Base-by-base conservation (phyloP, 2,888 invertebrate genomes). In the Sarcophaga subvicina region DNA sequence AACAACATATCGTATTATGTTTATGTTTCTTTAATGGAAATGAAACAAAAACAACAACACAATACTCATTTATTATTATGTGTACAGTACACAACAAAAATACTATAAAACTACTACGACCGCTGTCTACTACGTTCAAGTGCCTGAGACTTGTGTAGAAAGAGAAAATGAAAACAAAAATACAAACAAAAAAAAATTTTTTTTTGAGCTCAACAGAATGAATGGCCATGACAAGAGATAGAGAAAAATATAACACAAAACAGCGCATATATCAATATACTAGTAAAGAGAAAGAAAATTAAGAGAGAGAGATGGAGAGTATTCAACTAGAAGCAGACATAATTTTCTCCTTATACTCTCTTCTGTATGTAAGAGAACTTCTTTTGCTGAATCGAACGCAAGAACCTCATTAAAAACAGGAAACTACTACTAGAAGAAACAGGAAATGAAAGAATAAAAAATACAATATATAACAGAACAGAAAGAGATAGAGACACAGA, bases 71-170 rank as follows among this genome's bases (percentile, higher is more conserved):
- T 76, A 37, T 80, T 83, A 77, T 83, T 66, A 47, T 84, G 86
- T 88, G 89, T 89, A 89, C 89, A 86, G 86, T 85, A 88, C 88
- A 88, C 88, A 88, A 88, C 88, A 88, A 88, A 85, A 88, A 88
- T 88, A 89, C 88, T 88, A 89, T 75, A 85, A 84, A 80, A 88
- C 83, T 83, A 85, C 86, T 86, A 85, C 75, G 77, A 80, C 25
- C 8, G 63, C 59, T 71, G 75, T 62, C 75, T 20, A 64, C 54
- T 14, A 64, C 37, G 49, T 78, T 54, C 76, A 86, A 49, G 27
- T 79, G 78, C 63, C 59, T 49, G 75, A 37, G 37, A 37, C 37
- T 37, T 69, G 75, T 82, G 75, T 71, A 86, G 59, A 80, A 86
- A 80, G 59, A 76, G 22, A 67, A 54, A 45, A 83, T 69, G 70